Percentiles rank a stretch among this genome's conserved stretches.
Evolutionary conservation across 2,797 vertebrate genomes (phyloP).

Genomic region (Malacoraja senta): DNA sequence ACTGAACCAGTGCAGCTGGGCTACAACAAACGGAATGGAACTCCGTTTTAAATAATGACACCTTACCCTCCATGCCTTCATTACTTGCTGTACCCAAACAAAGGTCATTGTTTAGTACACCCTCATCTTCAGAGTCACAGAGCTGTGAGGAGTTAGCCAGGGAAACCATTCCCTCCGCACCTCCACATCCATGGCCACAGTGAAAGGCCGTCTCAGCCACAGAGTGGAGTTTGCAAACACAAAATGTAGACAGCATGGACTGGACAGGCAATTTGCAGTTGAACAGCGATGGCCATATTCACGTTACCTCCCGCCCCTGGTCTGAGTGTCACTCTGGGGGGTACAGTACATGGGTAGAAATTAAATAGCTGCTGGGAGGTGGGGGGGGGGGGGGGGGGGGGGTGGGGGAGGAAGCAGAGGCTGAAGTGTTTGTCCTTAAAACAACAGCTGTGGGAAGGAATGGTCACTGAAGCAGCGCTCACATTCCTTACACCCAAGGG

Average conservation of each 20-base stretch:
- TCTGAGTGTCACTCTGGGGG: background rate
- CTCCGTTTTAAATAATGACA: too few species aligned
- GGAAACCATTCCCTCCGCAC: background rate
- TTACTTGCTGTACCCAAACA: too few species aligned
- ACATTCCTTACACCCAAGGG: constrained; percentile 42
- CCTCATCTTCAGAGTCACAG: too few species aligned
- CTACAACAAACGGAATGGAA: background rate
- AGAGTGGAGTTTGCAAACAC: background rate
- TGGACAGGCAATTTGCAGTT: background rate
- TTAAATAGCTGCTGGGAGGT: background rate
- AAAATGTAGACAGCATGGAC: background rate
- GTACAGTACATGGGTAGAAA: background rate
- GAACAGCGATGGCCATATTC: too few species aligned
- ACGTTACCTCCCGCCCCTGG: background rate
- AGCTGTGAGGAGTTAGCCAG: background rate
- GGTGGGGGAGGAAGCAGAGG: background rate
- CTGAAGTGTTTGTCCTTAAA: background rate
- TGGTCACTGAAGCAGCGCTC: constrained; percentile 38
- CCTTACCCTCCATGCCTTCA: too few species aligned
- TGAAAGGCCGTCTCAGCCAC: too few species aligned
- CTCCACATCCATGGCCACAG: background rate
- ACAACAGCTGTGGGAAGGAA: background rate
- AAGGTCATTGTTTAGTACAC: too few species aligned
- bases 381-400: constrained; percentile 27
- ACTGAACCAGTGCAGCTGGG: background rate